Conservation (phyloP, 2,797 vertebrate genomes). For the Urophycis tenuis region DNA sequence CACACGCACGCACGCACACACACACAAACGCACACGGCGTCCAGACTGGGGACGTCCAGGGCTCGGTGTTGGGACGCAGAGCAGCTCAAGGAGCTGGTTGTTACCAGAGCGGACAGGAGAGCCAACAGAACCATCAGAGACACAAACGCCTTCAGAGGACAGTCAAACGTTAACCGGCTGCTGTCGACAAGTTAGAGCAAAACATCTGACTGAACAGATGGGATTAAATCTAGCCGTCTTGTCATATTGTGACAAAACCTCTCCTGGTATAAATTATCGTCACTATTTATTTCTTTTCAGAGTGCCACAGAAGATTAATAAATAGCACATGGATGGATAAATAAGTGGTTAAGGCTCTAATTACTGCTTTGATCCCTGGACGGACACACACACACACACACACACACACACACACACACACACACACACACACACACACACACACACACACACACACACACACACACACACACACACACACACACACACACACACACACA, state of each 20-base stretch:
- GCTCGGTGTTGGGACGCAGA: no score
- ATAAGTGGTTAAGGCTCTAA: slow-evolving; percentile 47
- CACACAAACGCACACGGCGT: neutral
- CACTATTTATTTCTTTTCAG: slow-evolving; percentile 37
- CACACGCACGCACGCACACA: neutral
- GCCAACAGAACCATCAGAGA: neutral
- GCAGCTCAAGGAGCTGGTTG: neutral
- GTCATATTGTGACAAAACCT: slow-evolving; percentile 29
- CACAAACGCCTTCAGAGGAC: no score
- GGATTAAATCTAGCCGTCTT: slow-evolving; percentile 21
- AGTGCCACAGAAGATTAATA: slow-evolving; percentile 51
- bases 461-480: no score
- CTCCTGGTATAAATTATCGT: slow-evolving; percentile 30
- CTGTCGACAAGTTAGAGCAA: slow-evolving; percentile 19
- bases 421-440: no score
- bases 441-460: no score
- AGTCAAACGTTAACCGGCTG: neutral
- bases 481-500: no score
- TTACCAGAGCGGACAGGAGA: neutral
- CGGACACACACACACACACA: slow-evolving; percentile 19
- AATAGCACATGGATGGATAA: slow-evolving; percentile 56
- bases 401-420: no score
- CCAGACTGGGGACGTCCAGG: no score
- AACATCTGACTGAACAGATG: slow-evolving; percentile 23
- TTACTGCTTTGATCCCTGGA: slow-evolving; percentile 35